A percentile compares a stretch with the other conserved stretches of the same genome.
Conservation (phyloP, 2,113 vertebrate species). For the Micronisus gabar region DNA sequence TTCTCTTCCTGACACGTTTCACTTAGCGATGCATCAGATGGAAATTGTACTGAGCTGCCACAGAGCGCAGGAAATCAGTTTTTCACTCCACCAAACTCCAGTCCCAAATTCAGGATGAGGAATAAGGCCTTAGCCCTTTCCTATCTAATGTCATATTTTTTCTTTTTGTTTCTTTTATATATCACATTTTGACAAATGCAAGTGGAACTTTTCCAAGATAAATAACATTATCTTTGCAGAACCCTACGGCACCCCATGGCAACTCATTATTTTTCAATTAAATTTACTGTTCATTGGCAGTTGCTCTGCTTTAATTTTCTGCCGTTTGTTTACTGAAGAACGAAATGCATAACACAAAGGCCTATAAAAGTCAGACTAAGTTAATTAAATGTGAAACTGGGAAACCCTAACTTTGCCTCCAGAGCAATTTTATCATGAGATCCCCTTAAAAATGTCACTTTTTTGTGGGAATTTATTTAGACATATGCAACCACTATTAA, state of each 20-base stretch:
- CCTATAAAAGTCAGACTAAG: conserved; percentile 75
- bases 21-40: not conserved
- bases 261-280: conserved; percentile 81
- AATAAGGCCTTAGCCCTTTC: not conserved
- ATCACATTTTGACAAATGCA: conserved; percentile 60
- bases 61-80: not conserved
- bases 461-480: conserved; percentile 65
- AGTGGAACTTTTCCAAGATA: conserved; percentile 71
- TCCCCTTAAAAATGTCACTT: conserved; percentile 65
- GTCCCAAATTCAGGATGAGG: not conserved
- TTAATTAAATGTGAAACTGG: conserved; percentile 75
- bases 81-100: not conserved
- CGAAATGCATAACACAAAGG: conserved; percentile 69
- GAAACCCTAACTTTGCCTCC: conserved; percentile 69
- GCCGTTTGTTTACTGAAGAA: conserved; percentile 75
- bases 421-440: conserved; percentile 65
- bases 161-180: conserved; percentile 17
- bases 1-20: not conserved
- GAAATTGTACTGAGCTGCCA: not conserved
- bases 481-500: conserved; percentile 54
- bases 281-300: conserved; percentile 76
- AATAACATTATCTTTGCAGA: conserved; percentile 73
- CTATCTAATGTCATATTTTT: not conserved
- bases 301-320: conserved; percentile 76
- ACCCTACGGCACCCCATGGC: conserved; percentile 59